Evolutionary conservation across 2,113 vertebrate genomes (phyloP), one percentile per base, ranked within the genome.

Genomic region (Nothocercus julius): DNA sequence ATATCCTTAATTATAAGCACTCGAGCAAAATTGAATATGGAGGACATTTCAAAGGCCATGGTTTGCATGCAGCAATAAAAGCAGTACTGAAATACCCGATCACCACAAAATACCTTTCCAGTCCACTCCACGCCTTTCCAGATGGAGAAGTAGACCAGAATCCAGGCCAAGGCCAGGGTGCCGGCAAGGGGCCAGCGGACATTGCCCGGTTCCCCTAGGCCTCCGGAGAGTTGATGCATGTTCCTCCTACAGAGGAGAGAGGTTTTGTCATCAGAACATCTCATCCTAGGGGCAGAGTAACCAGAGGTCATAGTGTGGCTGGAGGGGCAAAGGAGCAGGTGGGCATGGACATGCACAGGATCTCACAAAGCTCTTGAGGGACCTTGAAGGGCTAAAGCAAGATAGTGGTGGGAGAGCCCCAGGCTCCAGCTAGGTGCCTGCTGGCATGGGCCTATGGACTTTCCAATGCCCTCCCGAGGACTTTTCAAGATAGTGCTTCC

Each of bases 81-180:
- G 40, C 30, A 88, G 63, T 63, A 63, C 17, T 1, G 0, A 54
- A 64, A 44, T 9, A 27, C 34, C 8, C 0, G 0, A 5, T 34
- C 30, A 67, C 68, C 2, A 0, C 8, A 2, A 32, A 32, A 0
- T 96, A 99, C 99, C 98, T 99, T 99, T 72, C 99, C 99, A 0
- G 98, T 99, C 99, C 99, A 99, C 92, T 99, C 98, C 82, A 99
- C 99, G 7, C 99, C 99, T 97, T 99, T 99, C 99, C 99, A 99
- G 93, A 99, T 99, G 85, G 98, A 99, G 96, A 99, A 99, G 93
- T 99, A 99, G 85, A 99, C 98, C n/a, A 99, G 97, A 62, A 99
- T 75, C 99, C 99, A 99, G n/a, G 98, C 97, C 88, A 99, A 96
- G 1, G 98, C 98, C 83, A 99, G 96, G 0, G 98, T 99, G 30